Conservation (phyloP, 2,113 vertebrate genomes). For the Ictidomys tridecemlineatus region DNA sequence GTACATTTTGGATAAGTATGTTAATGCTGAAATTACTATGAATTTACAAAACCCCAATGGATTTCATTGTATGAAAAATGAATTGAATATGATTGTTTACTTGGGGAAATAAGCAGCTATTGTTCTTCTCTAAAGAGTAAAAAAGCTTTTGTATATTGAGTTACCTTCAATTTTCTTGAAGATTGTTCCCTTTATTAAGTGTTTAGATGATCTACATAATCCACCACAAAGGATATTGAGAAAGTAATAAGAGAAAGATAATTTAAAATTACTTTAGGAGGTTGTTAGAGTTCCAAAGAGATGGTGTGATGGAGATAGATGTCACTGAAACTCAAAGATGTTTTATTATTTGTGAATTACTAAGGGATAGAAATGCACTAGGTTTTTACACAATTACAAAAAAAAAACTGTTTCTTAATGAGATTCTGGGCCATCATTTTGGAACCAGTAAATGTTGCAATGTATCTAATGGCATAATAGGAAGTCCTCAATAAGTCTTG, state of each 20-base stretch:
- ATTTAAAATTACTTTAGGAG: constrained; percentile 75
- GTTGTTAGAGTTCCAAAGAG: constrained; percentile 69
- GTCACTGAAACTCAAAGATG: constrained; percentile 47
- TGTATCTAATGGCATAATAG: constrained; percentile 11
- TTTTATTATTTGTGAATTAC: constrained; percentile 66
- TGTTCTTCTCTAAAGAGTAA: constrained; percentile 73
- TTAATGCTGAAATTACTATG: constrained; percentile 76
- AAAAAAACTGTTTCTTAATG: not conserved
- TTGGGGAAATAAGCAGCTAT: constrained; percentile 72
- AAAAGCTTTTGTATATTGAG: constrained; percentile 65
- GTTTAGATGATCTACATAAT: constrained; percentile 73
- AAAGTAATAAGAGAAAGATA: constrained; percentile 69
- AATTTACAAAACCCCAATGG: constrained; percentile 67
- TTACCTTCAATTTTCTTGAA: constrained; percentile 74
- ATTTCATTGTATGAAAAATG: constrained; percentile 67
- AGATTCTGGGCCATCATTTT: constrained; percentile 27
- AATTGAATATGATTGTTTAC: constrained; percentile 76
- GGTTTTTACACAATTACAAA: constrained; percentile 51
- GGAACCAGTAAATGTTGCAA: not conserved
- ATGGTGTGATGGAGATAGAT: constrained; percentile 28
- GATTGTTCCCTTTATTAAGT: constrained; percentile 68
- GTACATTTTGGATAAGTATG: constrained; percentile 66
- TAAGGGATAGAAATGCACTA: constrained; percentile 17
- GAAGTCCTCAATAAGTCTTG: not conserved
- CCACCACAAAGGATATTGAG: constrained; percentile 67